Evolutionary conservation across 2,113 vertebrate species (phyloP).

Genomic region (Glareola pratincola): DNA sequence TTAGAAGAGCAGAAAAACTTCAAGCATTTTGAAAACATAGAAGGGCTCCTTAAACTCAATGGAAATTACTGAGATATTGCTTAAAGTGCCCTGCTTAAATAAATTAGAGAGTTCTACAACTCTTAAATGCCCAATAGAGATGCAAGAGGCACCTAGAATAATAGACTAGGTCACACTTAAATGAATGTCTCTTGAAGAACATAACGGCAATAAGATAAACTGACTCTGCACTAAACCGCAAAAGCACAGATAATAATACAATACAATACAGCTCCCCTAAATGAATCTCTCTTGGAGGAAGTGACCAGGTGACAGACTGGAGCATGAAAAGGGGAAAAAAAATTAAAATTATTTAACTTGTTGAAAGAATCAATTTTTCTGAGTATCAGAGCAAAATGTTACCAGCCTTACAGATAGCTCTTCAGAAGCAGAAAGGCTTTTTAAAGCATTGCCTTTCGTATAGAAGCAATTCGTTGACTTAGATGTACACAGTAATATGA

Average conservation of each 20-base stretch:
- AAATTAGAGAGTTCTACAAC: constrained; percentile 76
- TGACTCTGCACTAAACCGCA: constrained; percentile 51
- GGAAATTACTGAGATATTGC: constrained; percentile 61
- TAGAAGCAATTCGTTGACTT: not conserved
- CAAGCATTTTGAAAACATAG: constrained; percentile 67
- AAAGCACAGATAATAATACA: constrained; percentile 45
- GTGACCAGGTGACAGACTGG: constrained; percentile 60
- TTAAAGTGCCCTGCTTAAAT: constrained; percentile 70
- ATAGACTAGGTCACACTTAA: constrained; percentile 75
- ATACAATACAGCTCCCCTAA: constrained; percentile 20
- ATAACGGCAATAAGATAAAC: constrained; percentile 64
- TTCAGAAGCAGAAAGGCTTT: constrained; percentile 18
- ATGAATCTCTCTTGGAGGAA: constrained; percentile 52
- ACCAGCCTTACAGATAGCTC: not conserved
- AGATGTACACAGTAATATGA: not conserved
- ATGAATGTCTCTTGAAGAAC: constrained; percentile 69
- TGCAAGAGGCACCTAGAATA: constrained; percentile 61
- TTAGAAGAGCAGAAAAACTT: constrained; percentile 64
- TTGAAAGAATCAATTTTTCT: constrained; percentile 73
- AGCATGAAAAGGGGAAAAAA: constrained; percentile 53
- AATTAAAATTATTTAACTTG: constrained; percentile 59
- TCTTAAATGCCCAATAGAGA: constrained; percentile 66
- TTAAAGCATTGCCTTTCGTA: not conserved
- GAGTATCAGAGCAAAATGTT: constrained; percentile 60
- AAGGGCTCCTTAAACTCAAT: constrained; percentile 64